A percentile compares a stretch with the other conserved stretches of the same genome.
Evolutionary conservation across 2,888 invertebrate genomes (phyloP).

Genomic region (Orchesellides sinensis): DNA sequence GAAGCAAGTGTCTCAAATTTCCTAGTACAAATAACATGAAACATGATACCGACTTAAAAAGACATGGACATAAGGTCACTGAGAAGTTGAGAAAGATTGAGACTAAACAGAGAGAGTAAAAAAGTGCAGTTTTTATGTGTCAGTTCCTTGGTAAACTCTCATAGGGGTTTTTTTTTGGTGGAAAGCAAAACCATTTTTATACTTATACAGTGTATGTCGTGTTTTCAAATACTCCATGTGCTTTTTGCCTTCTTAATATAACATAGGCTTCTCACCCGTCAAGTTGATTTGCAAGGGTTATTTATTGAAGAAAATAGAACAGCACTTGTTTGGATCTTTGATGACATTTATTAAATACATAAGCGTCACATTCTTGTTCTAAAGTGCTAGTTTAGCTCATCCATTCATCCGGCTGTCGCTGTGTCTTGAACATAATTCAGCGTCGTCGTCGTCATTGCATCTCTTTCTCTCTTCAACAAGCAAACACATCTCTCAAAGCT

Average conservation of each 20-base stretch:
- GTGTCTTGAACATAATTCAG: conserved; percentile 58
- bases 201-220: not conserved
- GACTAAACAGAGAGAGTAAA: not conserved
- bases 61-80: not conserved
- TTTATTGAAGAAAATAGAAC: conserved; percentile 62
- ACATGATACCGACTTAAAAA: not conserved
- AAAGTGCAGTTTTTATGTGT: conserved; percentile 3
- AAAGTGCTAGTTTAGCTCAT: conserved; percentile 64
- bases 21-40: conserved; percentile 1
- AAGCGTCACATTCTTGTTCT: conserved; percentile 60
- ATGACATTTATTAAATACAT: conserved; percentile 68
- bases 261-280: conserved; percentile 28
- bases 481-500: not conserved
- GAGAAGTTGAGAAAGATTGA: not conserved
- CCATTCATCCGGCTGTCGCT: conserved; percentile 67
- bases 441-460: conserved; percentile 32
- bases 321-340: conserved; percentile 64
- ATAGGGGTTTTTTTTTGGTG: not conserved
- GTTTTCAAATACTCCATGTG: not conserved
- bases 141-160: conserved; percentile 4
- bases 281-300: conserved; percentile 43
- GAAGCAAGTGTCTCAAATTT: not conserved
- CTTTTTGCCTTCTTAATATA: not conserved
- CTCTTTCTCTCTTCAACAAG: conserved; percentile 5
- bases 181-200: not conserved